Evolutionary conservation across 2,113 vertebrate species (phyloP).

Genomic region (Archilochus colubris): DNA sequence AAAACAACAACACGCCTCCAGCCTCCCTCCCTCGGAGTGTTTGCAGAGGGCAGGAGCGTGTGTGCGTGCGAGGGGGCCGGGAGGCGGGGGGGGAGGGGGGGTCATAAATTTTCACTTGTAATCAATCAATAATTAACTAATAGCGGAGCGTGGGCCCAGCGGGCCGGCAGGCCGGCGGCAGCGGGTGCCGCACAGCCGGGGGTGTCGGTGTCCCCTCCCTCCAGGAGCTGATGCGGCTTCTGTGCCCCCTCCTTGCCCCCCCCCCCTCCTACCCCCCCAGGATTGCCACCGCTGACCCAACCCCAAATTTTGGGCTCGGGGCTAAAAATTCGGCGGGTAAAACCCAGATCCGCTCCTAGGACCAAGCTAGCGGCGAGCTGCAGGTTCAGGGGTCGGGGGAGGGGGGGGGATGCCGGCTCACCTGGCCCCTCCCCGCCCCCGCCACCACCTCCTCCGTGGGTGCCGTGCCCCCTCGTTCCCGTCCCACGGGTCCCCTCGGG

Average conservation of each 20-base stretch:
- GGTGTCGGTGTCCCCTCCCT: not conserved
- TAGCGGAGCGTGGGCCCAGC: not conserved
- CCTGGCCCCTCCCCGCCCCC: too few species aligned
- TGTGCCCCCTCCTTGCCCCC: not conserved
- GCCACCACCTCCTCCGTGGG: rapidly evolving
- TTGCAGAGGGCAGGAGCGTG: conserved; percentile 44
- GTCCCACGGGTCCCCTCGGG: not conserved
- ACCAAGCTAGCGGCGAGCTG: not conserved
- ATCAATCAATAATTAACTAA: conserved; percentile 59
- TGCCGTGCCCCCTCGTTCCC: too few species aligned
- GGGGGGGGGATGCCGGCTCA: too few species aligned
- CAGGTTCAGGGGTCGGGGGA: not conserved
- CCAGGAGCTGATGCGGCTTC: not conserved
- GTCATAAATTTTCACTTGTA: conserved; percentile 44
- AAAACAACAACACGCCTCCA: conserved; percentile 43
- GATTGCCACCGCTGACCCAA: not conserved
- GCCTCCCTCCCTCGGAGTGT: not conserved
- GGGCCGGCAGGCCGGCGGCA: not conserved
- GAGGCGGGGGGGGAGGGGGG: not conserved
- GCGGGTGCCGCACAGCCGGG: not conserved
- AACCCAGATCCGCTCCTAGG: not conserved
- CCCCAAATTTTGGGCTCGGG: not conserved
- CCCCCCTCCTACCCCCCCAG: too few species aligned
- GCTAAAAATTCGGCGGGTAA: not conserved
- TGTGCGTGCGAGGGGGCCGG: conserved; percentile 8